Conservation (phyloP, 2,888 invertebrate genomes). For the Diaphora mendica region DNA sequence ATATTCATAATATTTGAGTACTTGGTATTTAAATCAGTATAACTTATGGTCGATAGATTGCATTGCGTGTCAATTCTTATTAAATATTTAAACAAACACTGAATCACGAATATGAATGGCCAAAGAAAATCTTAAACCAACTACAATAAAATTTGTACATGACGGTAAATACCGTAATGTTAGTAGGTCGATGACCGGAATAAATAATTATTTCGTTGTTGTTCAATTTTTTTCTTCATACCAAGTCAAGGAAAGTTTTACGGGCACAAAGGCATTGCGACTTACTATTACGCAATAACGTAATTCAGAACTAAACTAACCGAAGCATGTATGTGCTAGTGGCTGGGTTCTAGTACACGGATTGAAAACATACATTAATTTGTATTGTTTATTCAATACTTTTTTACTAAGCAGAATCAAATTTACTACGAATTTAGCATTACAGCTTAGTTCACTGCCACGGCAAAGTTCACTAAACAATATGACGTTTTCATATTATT, state of each 20-base stretch:
- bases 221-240: not conserved
- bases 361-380: not conserved
- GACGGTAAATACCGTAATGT: not conserved
- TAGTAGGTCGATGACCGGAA: conserved; percentile 4
- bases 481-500: not conserved
- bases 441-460: too few species aligned
- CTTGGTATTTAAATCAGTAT: not conserved
- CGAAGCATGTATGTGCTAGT: not conserved
- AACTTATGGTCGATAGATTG: not conserved
- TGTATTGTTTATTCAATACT: not conserved
- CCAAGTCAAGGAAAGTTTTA: not conserved
- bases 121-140: not conserved
- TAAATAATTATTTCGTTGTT: not conserved
- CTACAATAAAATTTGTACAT: not conserved
- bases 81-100: not conserved
- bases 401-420: too few species aligned
- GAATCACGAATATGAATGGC: not conserved
- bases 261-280: not conserved
- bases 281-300: not conserved
- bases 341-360: not conserved
- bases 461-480: not conserved
- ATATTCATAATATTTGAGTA: not conserved
- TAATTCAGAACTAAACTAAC: not conserved
- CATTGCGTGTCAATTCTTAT: not conserved
- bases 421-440: too few species aligned